phyloP scores from a whole-genome alignment of 2,797 vertebrate species.

The Adrianichthys oophorus region DNA sequence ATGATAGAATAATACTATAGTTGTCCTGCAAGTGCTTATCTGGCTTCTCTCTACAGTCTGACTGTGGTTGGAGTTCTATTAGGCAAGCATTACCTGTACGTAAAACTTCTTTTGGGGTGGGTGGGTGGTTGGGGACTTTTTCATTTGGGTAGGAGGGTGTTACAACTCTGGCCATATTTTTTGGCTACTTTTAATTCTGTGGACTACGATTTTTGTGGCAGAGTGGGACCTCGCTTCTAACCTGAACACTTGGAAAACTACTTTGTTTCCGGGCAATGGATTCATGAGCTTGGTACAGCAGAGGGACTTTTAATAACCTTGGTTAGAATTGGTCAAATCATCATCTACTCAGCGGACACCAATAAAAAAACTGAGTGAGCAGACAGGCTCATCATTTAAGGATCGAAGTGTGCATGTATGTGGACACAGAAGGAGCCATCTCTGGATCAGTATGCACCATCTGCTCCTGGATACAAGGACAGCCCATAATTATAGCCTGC shows the following conservation, averaged over 20 bases:
- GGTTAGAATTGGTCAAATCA: conserved; percentile 17
- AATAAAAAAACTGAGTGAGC: conserved; percentile 17
- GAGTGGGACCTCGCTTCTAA: not conserved
- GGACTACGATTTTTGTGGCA: no score
- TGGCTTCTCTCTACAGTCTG: no score
- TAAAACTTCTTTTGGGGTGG: no score
- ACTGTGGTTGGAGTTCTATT: no score
- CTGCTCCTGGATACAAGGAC: conserved; percentile 65
- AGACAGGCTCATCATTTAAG: conserved; percentile 31
- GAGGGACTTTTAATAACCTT: not conserved
- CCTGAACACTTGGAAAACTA: not conserved
- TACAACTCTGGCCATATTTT: no score
- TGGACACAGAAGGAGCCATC: conserved; percentile 48
- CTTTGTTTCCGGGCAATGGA: not conserved
- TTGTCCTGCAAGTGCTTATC: no score
- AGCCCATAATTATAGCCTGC: conserved; percentile 67
- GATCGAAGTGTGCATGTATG: conserved; percentile 12
- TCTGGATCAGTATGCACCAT: conserved; percentile 65
- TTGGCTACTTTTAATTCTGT: no score
- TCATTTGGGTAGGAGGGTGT: no score
- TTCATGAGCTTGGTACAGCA: not conserved
- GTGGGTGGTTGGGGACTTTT: no score
- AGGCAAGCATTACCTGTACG: no score
- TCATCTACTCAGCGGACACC: conserved; percentile 33
- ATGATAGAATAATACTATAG: no score